Conservation (phyloP, 2,888 invertebrate genomes). For the Xestia c-nigrum region DNA sequence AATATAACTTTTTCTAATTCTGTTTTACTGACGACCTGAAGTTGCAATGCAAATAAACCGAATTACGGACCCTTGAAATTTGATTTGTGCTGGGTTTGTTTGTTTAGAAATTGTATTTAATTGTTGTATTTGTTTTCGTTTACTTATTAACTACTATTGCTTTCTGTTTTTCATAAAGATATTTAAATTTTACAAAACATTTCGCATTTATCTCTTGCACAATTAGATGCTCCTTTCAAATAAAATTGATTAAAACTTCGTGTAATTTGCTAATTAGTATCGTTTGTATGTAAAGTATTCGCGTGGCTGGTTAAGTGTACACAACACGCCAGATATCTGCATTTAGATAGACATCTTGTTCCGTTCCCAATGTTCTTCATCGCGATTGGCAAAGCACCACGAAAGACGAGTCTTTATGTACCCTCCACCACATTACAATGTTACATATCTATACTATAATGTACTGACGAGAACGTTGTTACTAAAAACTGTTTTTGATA, state of each 20-base stretch:
- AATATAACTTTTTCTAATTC: conserved; percentile 32
- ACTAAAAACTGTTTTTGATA: neutral
- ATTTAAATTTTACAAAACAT: neutral
- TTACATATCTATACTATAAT: conserved; percentile 10
- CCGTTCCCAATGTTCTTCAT: conserved; percentile 69
- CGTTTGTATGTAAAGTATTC: conserved; percentile 58
- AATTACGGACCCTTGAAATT: conserved; percentile 29
- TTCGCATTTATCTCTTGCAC: neutral
- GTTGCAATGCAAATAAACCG: conserved; percentile 36
- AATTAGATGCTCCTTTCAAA: conserved; percentile 6
- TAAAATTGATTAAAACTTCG: conserved; percentile 57
- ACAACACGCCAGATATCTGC: conserved; percentile 72
- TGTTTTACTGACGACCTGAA: conserved; percentile 17
- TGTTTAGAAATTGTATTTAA: conserved; percentile 20
- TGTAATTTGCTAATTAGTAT: conserved; percentile 56
- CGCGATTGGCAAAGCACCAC: conserved; percentile 65
- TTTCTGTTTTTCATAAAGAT: neutral
- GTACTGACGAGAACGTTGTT: neutral
- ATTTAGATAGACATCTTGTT: conserved; percentile 74
- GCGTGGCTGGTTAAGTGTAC: conserved; percentile 60
- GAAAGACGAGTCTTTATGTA: conserved; percentile 51
- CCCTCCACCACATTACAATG: conserved; percentile 26
- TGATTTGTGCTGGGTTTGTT: conserved; percentile 29
- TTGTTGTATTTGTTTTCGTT: conserved; percentile 23
- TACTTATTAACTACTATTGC: neutral